Base-by-base conservation (phyloP, 2,113 vertebrate species). In the Malurus alboscapulatus region DNA sequence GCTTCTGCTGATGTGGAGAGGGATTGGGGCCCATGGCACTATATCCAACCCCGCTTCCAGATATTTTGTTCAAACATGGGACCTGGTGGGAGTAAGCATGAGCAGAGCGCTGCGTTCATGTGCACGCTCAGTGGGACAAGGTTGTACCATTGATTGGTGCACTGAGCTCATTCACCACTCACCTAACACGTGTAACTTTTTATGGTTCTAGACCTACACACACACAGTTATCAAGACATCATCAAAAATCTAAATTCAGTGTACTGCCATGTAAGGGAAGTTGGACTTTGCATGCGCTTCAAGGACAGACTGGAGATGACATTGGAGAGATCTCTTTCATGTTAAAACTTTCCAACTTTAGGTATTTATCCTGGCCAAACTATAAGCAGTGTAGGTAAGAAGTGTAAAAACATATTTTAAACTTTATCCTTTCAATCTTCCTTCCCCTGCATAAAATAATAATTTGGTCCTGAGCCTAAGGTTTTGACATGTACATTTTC, bases 21-120 rank as follows among this genome's bases (percentile, higher is more conserved):
- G 0, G 1, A 11, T 17, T 21, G 57, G 65, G 48, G 26, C 45
- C 20, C 14, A 3, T 0, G 21, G 78, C 42, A 58, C 58, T 47
- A 15, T 2, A 47, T 2, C 58, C 81, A 62, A 2, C 15, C 6
- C 38, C 12, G 15, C 24, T 80, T 66, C 47, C n/a, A 18, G 5
- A 0, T 17, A 5, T 3, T 77, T 59, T 34, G 11, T 50, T 87
- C 58, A 17, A 24, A n/a, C 12, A 3, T 36, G 51, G 62, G n/a
- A 30, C 42, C 74, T 42, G 1, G 16, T 63, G 65, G 48, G 36
- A 57, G 50, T 3, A 12, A 6, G 3, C 7, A 12, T 0, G 53
- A 79, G 66, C 54, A 92, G 50, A 73, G 63, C n/a, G 3, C 10
- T 18, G 40, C 6, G 27, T 6, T 29, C 7, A 0, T 10, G 2